These are phyloP conservation scores for Slavum lentiscoides DNA, from an alignment of 2,888 invertebrate genomes.

Conservation along the genomic window DNA sequence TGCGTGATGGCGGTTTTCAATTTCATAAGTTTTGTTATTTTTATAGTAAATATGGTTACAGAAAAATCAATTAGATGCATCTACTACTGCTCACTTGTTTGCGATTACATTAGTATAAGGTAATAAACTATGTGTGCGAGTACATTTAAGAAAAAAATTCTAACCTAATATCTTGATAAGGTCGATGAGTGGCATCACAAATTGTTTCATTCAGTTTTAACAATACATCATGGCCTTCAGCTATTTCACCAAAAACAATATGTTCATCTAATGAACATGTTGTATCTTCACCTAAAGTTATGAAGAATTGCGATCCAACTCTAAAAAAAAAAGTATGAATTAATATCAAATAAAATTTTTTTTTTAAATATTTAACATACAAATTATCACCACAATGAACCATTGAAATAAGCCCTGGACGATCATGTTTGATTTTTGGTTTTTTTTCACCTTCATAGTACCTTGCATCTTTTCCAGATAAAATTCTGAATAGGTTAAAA, in stretches of 20 bases:
- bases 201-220: constrained; percentile 90
- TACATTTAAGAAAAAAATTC: neutral
- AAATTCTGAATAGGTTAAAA: constrained; percentile 61
- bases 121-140: too few species aligned
- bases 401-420: constrained; percentile 87
- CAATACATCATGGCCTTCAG: constrained; percentile 86
- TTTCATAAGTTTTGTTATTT: too few species aligned
- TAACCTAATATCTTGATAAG: constrained; percentile 69
- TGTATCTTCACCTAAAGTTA: constrained; percentile 85
- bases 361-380: constrained; percentile 60
- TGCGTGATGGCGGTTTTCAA: too few species aligned
- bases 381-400: constrained; percentile 89
- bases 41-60: too few species aligned
- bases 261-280: constrained; percentile 86
- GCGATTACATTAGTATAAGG: too few species aligned
- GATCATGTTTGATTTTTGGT: constrained; percentile 88
- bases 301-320: constrained; percentile 91
- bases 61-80: too few species aligned
- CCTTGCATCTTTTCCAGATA: constrained; percentile 83
- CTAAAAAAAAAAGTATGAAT: constrained; percentile 56
- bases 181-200: constrained; percentile 85
- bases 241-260: constrained; percentile 93
- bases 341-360: constrained; percentile 1
- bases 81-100: too few species aligned
- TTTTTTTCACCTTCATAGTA: constrained; percentile 90